Conservation (phyloP, 2,797 vertebrate genomes). For the Tokudaia muenninki region DNA sequence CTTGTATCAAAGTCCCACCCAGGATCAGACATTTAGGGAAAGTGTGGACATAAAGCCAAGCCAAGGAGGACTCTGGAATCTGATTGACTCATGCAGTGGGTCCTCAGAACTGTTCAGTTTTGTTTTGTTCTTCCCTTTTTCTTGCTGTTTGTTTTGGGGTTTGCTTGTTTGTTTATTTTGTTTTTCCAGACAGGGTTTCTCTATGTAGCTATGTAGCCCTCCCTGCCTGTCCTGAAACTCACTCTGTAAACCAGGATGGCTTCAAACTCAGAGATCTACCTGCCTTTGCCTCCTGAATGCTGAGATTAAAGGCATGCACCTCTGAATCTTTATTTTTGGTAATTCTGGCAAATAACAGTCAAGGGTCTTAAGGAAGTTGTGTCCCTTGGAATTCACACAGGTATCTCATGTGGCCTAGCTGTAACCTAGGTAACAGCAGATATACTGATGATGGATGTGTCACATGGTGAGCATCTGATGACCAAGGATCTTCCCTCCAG, state of each 20-base stretch:
- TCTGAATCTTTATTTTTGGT: background rate
- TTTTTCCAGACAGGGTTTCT: background rate
- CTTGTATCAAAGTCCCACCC: constrained; percentile 1
- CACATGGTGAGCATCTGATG: background rate
- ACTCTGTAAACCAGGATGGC: background rate
- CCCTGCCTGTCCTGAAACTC: background rate
- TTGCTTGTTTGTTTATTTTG: background rate
- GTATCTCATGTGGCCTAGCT: background rate
- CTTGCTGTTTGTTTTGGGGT: background rate
- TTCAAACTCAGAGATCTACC: background rate
- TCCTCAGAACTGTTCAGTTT: background rate
- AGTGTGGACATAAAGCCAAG: background rate
- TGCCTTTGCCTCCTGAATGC: background rate
- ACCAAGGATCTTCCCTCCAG: background rate
- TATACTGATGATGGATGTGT: background rate
- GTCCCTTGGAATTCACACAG: background rate
- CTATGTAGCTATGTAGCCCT: too few relatives aligned
- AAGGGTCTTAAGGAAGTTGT: background rate
- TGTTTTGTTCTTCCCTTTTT: background rate
- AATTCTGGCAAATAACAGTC: background rate
- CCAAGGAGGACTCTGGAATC: background rate
- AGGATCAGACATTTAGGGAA: constrained; percentile 27
- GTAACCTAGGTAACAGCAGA: background rate
- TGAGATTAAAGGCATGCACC: background rate
- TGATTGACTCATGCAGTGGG: rapidly evolving